phyloP scores from a whole-genome alignment of 2,113 vertebrate genomes.

The Takifugu flavidus region DNA sequence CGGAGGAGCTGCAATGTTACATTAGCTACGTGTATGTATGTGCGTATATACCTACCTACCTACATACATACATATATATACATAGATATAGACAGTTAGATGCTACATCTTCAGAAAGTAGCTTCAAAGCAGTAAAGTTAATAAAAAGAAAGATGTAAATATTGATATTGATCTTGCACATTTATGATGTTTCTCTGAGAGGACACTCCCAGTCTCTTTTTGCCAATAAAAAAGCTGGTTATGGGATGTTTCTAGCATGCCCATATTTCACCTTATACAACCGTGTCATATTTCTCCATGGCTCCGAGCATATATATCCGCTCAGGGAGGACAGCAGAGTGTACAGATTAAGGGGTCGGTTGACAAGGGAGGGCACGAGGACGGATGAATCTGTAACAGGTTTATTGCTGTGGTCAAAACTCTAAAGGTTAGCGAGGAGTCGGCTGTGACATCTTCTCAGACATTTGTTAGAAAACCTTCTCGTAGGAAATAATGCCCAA shows the following conservation, averaged over 20 bases:
- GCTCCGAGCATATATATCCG: conserved; percentile 52
- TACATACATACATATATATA: no score
- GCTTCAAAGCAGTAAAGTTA: conserved; percentile 55
- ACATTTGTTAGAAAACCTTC: conserved; percentile 13
- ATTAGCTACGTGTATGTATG: conserved; percentile 5
- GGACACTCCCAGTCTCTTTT: conserved; percentile 35
- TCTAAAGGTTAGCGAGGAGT: conserved; percentile 68
- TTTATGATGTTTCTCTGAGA: conserved; percentile 54
- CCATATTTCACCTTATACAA: conserved; percentile 67
- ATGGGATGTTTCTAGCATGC: conserved; percentile 57
- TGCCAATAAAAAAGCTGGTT: conserved; percentile 59
- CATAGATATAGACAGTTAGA: no score
- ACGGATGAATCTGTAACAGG: conserved; percentile 63
- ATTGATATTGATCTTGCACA: conserved; percentile 49
- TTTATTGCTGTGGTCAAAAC: conserved; percentile 69
- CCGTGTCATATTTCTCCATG: conserved; percentile 57
- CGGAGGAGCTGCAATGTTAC: conserved; percentile 9
- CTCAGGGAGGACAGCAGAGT: conserved; percentile 51
- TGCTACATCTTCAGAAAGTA: conserved; percentile 40
- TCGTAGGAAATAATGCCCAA: conserved; percentile 36
- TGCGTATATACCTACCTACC: no score
- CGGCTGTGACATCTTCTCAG: conserved; percentile 59
- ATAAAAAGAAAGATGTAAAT: conserved; percentile 54
- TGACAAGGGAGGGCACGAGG: conserved; percentile 58
- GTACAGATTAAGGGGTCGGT: conserved; percentile 64